phyloP scores from a whole-genome alignment of 2,797 vertebrate genomes.

The Labeo calbasu region DNA sequence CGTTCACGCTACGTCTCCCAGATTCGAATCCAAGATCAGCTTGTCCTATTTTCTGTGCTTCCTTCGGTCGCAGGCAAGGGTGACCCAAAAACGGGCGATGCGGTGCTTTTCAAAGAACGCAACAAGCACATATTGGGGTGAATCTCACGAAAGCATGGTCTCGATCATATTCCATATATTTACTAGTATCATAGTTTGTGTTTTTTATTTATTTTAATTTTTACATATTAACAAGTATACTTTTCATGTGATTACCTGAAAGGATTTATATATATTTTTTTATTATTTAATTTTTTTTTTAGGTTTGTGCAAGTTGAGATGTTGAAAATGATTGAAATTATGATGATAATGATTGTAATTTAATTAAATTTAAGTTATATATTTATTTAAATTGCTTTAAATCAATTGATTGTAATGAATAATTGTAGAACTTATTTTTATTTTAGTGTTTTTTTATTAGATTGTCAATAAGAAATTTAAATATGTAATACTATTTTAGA shows the following conservation, averaged over 20 bases:
- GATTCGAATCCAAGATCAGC: slow-evolving; percentile 28
- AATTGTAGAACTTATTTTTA: neutral
- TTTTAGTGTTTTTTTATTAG: neutral
- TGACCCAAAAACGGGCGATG: neutral
- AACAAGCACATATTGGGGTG: neutral
- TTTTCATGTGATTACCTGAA: no score
- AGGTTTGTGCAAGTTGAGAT: no score
- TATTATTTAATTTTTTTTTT: no score
- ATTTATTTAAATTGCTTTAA: neutral
- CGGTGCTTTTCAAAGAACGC: neutral
- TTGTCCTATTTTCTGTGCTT: neutral
- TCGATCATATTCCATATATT: neutral
- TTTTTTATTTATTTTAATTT: neutral
- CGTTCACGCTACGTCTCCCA: slow-evolving; percentile 15
- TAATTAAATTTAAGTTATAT: no score
- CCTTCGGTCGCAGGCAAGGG: neutral
- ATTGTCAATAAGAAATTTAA: neutral
- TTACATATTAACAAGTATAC: neutral
- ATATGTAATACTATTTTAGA: neutral
- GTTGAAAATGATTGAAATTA: no score
- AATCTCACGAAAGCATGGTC: neutral
- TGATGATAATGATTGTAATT: no score
- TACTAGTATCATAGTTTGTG: neutral
- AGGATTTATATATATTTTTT: no score
- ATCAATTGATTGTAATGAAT: neutral